Conservation (phyloP, 2,888 invertebrate genomes). For the Xylocampa areola region DNA sequence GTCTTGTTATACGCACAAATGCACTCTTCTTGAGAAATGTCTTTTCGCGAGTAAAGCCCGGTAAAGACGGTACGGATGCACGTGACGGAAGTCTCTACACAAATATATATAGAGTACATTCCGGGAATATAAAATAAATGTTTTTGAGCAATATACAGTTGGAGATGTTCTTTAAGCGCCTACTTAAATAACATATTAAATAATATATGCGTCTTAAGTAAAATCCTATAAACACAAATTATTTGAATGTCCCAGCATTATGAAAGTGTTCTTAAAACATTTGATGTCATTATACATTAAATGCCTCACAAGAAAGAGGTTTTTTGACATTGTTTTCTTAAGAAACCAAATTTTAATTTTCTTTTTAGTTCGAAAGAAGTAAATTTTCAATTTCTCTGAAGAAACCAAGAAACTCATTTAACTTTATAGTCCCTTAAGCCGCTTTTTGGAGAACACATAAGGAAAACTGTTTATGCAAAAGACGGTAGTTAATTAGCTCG, state of each 20-base stretch:
- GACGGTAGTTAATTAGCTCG: conserved; percentile 46
- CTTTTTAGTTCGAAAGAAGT: background rate
- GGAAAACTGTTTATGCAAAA: conserved; percentile 41
- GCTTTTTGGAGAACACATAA: conserved; percentile 31
- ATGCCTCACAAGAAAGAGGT: too few species aligned
- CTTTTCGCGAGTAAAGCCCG: conserved; percentile 13
- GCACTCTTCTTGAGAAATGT: conserved; percentile 42
- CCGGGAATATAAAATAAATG: conserved; percentile 22
- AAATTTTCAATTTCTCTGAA: background rate
- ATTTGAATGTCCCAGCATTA: too few species aligned
- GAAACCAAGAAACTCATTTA: conserved; percentile 25
- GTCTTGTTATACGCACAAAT: conserved; percentile 59
- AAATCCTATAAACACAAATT: too few species aligned
- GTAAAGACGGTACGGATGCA: conserved; percentile 31
- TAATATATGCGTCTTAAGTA: too few species aligned
- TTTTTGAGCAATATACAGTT: too few species aligned
- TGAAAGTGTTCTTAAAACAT: too few species aligned
- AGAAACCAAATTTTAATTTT: conserved; percentile 1
- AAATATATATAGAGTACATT: conserved; percentile 4
- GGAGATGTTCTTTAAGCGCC: too few species aligned
- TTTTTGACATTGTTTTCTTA: background rate
- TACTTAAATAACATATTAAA: too few species aligned
- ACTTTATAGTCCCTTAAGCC: conserved; percentile 24
- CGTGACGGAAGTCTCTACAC: conserved; percentile 27
- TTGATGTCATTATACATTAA: too few species aligned